Conservation (phyloP, 64 coral and sea anemone species). For the Dendrophyllia cribrosa region DNA sequence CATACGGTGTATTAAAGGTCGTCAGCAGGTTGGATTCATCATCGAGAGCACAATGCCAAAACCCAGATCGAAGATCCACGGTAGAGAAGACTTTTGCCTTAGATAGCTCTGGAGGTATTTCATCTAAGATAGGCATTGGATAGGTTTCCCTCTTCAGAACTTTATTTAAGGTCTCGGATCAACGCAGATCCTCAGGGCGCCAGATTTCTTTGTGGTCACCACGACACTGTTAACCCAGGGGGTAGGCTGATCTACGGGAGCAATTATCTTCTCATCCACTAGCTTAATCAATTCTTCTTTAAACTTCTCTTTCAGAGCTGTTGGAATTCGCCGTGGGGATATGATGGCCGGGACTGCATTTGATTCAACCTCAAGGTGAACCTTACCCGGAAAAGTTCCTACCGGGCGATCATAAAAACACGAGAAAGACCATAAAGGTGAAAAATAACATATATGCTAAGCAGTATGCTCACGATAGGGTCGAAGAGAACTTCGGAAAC, state of each 20-base stretch:
- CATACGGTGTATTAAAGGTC: conserved; percentile 32
- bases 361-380: not conserved
- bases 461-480: too few species aligned
- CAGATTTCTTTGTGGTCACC: conserved; percentile 35
- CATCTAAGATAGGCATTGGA: conserved; percentile 26
- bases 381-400: too few species aligned
- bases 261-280: not conserved
- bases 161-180: conserved; percentile 50
- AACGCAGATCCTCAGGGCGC: conserved; percentile 30
- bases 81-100: conserved; percentile 55
- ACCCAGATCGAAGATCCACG: conserved; percentile 17
- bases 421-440: too few species aligned
- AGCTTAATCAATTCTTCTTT: conserved; percentile 34
- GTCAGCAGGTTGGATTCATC: conserved; percentile 41
- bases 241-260: conserved; percentile 33
- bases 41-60: conserved; percentile 54
- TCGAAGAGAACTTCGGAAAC: too few species aligned
- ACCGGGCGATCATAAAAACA: too few species aligned
- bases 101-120: conserved; percentile 28
- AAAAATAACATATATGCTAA: too few species aligned
- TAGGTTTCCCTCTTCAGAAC: conserved; percentile 45
- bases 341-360: not conserved
- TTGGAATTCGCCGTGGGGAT: conserved; percentile 27
- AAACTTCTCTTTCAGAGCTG: conserved; percentile 38
- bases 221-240: conserved; percentile 41